Percentiles rank a stretch among this genome's conserved stretches.
These are phyloP conservation scores for Oreochromis tanganicae DNA, from an alignment of 2,113 vertebrate species.

Conservation along the genomic window DNA sequence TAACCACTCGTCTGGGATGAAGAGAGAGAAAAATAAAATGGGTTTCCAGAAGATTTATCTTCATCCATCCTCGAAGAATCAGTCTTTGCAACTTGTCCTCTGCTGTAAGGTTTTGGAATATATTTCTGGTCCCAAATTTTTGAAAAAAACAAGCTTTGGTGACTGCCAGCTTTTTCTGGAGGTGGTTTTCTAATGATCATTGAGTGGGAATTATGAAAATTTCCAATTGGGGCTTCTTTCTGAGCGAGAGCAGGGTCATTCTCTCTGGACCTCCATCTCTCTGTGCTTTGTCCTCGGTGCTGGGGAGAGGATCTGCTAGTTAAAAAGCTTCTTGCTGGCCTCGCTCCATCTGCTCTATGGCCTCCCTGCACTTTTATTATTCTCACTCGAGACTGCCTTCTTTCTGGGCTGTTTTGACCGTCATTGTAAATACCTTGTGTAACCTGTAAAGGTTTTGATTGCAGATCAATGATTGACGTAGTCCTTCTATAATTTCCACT, in stretches of 20 bases:
- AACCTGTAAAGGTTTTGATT: background rate
- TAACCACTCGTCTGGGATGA: background rate
- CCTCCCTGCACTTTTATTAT: background rate
- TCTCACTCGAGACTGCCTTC: background rate
- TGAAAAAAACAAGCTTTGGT: background rate
- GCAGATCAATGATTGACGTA: background rate
- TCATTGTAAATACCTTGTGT: background rate
- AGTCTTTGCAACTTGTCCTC: background rate
- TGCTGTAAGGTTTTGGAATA: background rate
- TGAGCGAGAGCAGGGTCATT: background rate
- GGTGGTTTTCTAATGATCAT: background rate
- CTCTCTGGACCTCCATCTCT: background rate
- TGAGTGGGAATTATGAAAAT: background rate
- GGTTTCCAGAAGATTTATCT: background rate
- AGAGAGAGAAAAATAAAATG: background rate
- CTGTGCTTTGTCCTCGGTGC: background rate
- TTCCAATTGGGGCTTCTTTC: background rate
- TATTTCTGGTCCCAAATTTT: background rate
- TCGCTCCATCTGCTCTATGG: background rate
- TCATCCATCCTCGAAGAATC: background rate
- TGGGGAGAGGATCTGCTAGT: background rate
- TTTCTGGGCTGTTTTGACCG: background rate
- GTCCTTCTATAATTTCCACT: background rate
- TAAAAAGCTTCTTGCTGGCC: background rate
- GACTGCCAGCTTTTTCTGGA: background rate